A percentile compares a stretch with the other conserved stretches of the same genome.
Evolutionary conservation across 2,113 vertebrate species (phyloP).

Genomic region (Leiothrix lutea): DNA sequence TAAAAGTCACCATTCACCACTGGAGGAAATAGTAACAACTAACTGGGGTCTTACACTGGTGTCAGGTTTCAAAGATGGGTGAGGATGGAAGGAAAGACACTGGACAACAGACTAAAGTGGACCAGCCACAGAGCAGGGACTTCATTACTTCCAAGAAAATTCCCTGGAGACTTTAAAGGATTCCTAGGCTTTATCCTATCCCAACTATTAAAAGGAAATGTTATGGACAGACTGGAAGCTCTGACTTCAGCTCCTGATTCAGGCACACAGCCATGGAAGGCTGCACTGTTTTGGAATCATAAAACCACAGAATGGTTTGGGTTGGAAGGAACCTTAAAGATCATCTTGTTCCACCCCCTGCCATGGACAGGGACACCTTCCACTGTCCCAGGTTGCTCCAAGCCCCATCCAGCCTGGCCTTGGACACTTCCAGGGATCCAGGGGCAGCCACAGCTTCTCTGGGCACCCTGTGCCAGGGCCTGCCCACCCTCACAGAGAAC

Average conservation of each 20-base stretch:
- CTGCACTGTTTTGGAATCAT: background rate
- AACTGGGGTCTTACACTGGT: accelerated
- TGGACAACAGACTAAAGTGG: background rate
- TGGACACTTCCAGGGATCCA: background rate
- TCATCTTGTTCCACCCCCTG: accelerated
- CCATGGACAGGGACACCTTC: background rate
- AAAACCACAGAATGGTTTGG: background rate
- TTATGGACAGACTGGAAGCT: background rate
- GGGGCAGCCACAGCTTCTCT: background rate
- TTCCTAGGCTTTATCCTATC: background rate
- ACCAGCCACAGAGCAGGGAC: background rate
- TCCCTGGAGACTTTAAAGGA: background rate
- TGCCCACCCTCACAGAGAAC: accelerated
- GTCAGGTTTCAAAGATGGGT: background rate
- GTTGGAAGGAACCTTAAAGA: background rate
- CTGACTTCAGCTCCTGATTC: background rate
- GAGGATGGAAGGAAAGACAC: background rate
- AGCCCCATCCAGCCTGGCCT: accelerated
- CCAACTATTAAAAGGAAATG: background rate
- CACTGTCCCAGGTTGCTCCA: accelerated
- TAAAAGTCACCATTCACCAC: background rate
- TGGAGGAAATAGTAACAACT: background rate
- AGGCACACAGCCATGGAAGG: background rate
- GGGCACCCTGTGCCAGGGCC: background rate
- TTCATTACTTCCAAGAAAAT: background rate